Evolutionary conservation across 1,140 invertebrate species (phyloP).

Genomic region (Colletes latitarsis): DNA sequence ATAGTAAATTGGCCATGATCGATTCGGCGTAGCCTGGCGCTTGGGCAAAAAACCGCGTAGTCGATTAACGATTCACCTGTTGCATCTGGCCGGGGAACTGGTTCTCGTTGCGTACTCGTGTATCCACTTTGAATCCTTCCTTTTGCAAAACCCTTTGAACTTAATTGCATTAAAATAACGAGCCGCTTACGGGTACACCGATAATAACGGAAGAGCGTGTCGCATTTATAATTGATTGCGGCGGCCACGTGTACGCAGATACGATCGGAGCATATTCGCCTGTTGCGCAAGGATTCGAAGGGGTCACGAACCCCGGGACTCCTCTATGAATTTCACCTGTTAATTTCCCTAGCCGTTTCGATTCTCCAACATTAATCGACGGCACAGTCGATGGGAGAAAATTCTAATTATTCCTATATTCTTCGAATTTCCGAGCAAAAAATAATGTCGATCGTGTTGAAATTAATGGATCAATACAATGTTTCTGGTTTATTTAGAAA

Average conservation of each 20-base stretch:
- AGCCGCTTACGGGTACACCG: constrained; percentile 25
- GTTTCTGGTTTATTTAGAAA: no score
- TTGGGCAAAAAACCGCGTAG: background rate
- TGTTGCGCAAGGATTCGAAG: background rate
- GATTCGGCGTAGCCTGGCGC: background rate
- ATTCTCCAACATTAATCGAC: no score
- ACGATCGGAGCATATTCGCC: constrained; percentile 3
- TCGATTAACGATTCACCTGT: constrained; percentile 45
- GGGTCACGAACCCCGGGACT: constrained; percentile 3
- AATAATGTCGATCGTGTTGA: no score
- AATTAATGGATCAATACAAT: no score
- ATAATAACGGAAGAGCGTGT: constrained; percentile 41
- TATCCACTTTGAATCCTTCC: background rate
- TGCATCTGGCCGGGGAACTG: constrained; percentile 15
- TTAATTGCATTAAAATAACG: constrained; percentile 44
- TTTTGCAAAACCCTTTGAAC: constrained; percentile 45
- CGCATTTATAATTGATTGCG: constrained; percentile 28
- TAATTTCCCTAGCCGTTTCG: background rate
- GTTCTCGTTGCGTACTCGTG: constrained; percentile 19
- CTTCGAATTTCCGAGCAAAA: no score
- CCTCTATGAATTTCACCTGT: background rate
- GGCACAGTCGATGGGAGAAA: no score
- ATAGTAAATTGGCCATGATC: constrained; percentile 2
- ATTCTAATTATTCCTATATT: no score
- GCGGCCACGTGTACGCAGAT: constrained; percentile 14